Conservation (phyloP, 2,888 invertebrate genomes). For the Pogonocherus hispidulus region DNA sequence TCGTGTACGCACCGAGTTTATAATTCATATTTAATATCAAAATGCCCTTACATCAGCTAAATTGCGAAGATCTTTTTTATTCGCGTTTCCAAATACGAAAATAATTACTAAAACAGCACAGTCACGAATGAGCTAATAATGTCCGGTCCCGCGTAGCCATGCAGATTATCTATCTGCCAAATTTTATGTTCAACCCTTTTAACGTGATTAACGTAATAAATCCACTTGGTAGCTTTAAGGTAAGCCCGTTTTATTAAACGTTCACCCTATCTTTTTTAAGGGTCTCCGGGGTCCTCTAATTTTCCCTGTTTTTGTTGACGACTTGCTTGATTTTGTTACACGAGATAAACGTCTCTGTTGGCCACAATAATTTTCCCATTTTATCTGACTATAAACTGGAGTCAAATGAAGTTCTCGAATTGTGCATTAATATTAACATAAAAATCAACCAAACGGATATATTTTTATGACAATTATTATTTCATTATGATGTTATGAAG, state of each 20-base stretch:
- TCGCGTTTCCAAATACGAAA: not conserved
- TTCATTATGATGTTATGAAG: too few species aligned
- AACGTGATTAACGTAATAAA: conserved; percentile 6
- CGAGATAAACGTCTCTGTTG: not conserved
- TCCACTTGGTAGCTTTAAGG: conserved; percentile 4
- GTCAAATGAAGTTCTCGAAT: too few species aligned
- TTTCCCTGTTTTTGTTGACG: not conserved
- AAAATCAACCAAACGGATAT: too few species aligned
- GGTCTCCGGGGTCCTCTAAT: not conserved
- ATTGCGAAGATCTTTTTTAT: not conserved
- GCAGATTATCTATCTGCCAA: conserved; percentile 2
- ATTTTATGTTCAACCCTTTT: conserved; percentile 4
- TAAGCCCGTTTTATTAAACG: conserved; percentile 3
- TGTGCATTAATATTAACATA: too few species aligned
- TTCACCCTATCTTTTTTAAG: not conserved
- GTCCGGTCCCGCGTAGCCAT: not conserved
- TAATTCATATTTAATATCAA: too few species aligned
- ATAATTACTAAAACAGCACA: not conserved
- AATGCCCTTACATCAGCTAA: too few species aligned
- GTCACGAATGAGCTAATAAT: not conserved
- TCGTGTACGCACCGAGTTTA: too few species aligned
- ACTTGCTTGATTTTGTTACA: not conserved
- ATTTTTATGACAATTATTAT: too few species aligned
- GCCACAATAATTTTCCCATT: not conserved
- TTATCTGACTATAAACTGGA: too few species aligned